Conservation (phyloP, 2,888 invertebrate genomes). For the Entomobrya multifasciata region DNA sequence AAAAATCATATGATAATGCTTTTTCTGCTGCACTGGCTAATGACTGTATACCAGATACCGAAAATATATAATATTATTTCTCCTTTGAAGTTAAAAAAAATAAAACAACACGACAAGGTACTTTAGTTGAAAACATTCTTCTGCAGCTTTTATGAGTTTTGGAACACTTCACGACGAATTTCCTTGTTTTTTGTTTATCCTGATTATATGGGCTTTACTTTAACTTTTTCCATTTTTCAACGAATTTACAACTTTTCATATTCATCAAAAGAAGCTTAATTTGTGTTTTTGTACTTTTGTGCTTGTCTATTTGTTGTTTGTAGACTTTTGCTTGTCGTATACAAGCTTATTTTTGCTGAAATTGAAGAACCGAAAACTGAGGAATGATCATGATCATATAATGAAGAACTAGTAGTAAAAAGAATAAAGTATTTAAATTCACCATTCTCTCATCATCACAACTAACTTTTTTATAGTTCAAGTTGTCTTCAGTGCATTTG, state of each 20-base stretch:
- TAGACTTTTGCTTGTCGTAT: no score
- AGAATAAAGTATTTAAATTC: conserved; percentile 55
- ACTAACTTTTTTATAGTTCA: conserved; percentile 60
- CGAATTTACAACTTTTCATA: conserved; percentile 42
- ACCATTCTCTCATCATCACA: conserved; percentile 3
- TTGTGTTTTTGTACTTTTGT: conserved; percentile 30
- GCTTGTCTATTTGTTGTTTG: no score
- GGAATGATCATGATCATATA: not conserved
- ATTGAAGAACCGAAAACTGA: not conserved
- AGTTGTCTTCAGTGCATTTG: conserved; percentile 51
- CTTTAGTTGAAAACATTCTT: conserved; percentile 50
- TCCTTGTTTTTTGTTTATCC: conserved; percentile 45
- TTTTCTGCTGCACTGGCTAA: not conserved
- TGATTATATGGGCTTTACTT: not conserved
- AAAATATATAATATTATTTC: not conserved
- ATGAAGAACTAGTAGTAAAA: conserved; percentile 23
- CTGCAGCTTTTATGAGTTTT: conserved; percentile 62
- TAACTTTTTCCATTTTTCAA: conserved; percentile 24
- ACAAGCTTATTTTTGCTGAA: no score
- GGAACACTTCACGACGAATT: conserved; percentile 69
- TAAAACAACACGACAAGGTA: conserved; percentile 28
- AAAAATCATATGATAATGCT: no score
- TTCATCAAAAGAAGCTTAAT: conserved; percentile 45
- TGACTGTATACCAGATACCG: not conserved
- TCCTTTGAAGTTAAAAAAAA: no score